A percentile compares a stretch with the other conserved stretches of the same genome.
phyloP scores from a whole-genome alignment of 2,113 vertebrate species.

The Sarotherodon lohbergeri region DNA sequence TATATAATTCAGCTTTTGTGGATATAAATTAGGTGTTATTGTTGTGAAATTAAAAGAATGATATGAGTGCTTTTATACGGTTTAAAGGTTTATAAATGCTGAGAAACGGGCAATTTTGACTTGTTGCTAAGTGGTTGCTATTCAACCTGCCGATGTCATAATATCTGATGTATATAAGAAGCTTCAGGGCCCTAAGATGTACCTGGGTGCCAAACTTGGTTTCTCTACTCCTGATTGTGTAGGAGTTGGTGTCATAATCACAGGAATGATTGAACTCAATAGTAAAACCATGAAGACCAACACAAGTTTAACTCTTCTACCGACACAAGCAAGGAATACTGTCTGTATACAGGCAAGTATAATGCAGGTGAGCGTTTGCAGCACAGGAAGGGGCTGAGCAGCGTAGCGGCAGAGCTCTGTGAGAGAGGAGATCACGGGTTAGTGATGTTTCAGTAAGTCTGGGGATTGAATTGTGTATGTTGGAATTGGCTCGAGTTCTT shows the following conservation, averaged over 20 bases:
- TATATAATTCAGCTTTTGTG: background rate
- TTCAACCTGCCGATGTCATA: background rate
- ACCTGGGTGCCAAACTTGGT: background rate
- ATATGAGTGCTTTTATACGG: background rate
- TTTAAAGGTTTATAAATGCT: background rate
- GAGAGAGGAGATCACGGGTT: background rate
- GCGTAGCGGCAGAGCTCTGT: background rate
- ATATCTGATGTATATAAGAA: background rate
- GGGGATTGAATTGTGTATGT: background rate
- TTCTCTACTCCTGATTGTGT: background rate
- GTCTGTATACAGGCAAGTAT: background rate
- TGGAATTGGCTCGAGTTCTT: background rate
- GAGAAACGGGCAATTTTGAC: background rate
- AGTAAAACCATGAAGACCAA: background rate
- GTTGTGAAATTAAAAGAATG: background rate
- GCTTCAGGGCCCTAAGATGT: background rate
- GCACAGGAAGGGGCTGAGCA: background rate
- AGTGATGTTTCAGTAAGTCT: background rate
- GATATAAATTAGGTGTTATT: background rate
- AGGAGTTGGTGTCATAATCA: background rate
- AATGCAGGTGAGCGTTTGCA: background rate
- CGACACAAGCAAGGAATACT: background rate
- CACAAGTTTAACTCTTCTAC: background rate
- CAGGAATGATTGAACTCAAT: background rate
- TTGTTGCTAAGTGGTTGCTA: background rate